phyloP scores from a whole-genome alignment of 2,888 invertebrate genomes.

The Ischnura elegans region DNA sequence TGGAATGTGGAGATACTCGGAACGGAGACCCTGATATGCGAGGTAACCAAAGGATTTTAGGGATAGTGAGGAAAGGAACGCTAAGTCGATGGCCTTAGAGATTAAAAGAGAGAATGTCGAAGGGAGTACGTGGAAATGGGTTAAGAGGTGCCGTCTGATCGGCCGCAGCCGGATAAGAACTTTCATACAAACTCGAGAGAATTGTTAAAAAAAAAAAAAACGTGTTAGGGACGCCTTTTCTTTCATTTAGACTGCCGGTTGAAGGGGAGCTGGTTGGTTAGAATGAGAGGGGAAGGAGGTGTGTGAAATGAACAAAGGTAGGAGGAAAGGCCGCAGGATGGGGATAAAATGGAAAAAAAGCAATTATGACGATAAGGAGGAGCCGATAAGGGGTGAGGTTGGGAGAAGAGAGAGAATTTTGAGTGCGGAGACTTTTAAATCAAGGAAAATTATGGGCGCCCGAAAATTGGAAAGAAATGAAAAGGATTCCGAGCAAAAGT shows the following conservation, averaged over 20 bases:
- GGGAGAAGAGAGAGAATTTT: not conserved
- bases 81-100: not conserved
- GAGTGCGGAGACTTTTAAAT: slow-evolving; percentile 50
- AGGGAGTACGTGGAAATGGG: not conserved
- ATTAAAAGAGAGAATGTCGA: not conserved
- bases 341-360: not conserved
- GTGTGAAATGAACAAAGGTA: not conserved
- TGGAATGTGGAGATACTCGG: not conserved
- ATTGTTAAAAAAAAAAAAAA: not conserved
- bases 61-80: not conserved
- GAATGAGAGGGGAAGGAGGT: not conserved
- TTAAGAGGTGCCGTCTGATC: slow-evolving; percentile 14
- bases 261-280: not conserved
- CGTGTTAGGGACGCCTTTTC: no score
- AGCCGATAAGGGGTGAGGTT: not conserved
- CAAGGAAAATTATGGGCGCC: slow-evolving; percentile 43
- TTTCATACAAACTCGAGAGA: slow-evolving; percentile 23
- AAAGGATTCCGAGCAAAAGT: slow-evolving; percentile 12
- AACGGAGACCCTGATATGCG: not conserved
- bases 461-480: slow-evolving; percentile 54
- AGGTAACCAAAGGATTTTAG: no score
- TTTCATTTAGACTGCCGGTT: no score
- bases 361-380: slow-evolving; percentile 17
- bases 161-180: slow-evolving; percentile 50
- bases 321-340: not conserved